These are phyloP conservation scores for Psittacula echo DNA, from an alignment of 2,797 vertebrate genomes.

Conservation along the genomic window DNA sequence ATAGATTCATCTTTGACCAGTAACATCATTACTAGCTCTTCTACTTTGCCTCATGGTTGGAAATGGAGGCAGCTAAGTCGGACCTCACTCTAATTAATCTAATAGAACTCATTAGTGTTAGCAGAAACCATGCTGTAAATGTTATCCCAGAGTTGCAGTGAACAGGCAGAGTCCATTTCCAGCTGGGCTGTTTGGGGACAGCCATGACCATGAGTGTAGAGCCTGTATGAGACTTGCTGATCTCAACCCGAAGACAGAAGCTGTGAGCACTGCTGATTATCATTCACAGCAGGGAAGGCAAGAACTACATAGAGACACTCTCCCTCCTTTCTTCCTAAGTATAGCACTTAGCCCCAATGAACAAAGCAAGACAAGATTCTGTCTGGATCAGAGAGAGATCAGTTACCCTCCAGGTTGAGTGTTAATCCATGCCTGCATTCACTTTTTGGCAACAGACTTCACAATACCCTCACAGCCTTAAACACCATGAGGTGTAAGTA, in stretches of 20 bases:
- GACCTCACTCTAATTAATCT: background rate
- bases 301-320: background rate
- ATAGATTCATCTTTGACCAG: background rate
- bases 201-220: background rate
- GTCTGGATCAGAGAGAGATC: background rate
- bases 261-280: background rate
- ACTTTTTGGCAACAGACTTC: background rate
- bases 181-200: background rate
- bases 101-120: background rate
- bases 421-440: slow-evolving; percentile 5
- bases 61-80: background rate
- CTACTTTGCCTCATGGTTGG: background rate
- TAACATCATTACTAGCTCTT: background rate
- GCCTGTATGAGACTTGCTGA: background rate
- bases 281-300: background rate
- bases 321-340: background rate
- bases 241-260: background rate
- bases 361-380: background rate
- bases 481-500: slow-evolving; percentile 6
- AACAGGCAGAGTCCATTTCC: background rate
- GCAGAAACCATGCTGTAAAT: background rate
- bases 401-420: background rate
- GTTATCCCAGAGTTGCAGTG: background rate
- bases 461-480: background rate
- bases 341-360: background rate